These are phyloP conservation scores for Rosalia funebris DNA, from an alignment of 2,888 invertebrate species.

Conservation along the genomic window DNA sequence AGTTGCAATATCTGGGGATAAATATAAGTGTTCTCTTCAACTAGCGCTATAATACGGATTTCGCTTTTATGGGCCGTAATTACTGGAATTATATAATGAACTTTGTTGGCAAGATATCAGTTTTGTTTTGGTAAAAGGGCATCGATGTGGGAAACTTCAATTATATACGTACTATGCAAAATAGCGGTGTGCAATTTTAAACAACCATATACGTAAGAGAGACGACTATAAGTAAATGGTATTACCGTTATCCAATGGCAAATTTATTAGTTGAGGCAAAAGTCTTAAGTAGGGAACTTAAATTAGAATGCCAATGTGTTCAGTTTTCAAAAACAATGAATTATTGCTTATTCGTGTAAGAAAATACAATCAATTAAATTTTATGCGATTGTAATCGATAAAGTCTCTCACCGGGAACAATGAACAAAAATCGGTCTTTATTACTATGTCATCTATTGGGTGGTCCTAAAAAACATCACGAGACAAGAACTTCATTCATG, in stretches of 20 bases:
- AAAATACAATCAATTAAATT: slow-evolving; percentile 41
- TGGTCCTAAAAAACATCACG: too few relatives aligned
- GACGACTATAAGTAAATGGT: slow-evolving; percentile 52
- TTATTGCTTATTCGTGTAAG: slow-evolving; percentile 33
- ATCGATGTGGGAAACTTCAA: slow-evolving; percentile 45
- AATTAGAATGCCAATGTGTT: slow-evolving; percentile 46
- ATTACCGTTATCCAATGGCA: slow-evolving; percentile 50
- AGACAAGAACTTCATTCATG: too few relatives aligned
- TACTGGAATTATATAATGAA: slow-evolving; percentile 42
- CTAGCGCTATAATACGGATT: slow-evolving; percentile 41
- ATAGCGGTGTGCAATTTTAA: slow-evolving; percentile 48
- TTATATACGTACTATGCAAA: slow-evolving; percentile 44
- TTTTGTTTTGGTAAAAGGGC: slow-evolving; percentile 43
- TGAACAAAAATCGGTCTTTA: slow-evolving; percentile 26
- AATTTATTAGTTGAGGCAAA: slow-evolving; percentile 52
- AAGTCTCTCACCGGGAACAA: slow-evolving; percentile 31
- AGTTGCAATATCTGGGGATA: too few relatives aligned
- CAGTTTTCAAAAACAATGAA: slow-evolving; percentile 37
- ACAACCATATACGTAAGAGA: slow-evolving; percentile 51
- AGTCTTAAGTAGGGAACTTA: slow-evolving; percentile 47
- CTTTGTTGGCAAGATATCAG: slow-evolving; percentile 34
- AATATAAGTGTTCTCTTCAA: too few relatives aligned
- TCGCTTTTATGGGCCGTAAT: slow-evolving; percentile 39
- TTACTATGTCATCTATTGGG: slow-evolving; percentile 8
- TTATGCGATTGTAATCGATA: slow-evolving; percentile 31